phyloP scores from a whole-genome alignment of 2,797 vertebrate genomes.

The Cossypha polioptera region DNA sequence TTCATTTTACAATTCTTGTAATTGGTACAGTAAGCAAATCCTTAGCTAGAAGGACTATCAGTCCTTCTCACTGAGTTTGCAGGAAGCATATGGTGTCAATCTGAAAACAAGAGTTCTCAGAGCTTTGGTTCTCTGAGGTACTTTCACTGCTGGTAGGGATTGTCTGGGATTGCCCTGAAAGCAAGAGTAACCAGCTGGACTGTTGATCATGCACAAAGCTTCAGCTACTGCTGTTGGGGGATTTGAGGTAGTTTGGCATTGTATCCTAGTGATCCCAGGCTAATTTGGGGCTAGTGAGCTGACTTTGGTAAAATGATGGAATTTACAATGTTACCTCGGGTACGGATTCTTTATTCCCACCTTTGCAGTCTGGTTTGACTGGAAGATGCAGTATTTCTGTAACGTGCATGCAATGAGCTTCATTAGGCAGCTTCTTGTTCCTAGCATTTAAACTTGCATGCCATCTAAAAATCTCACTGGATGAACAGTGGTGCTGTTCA shows the following conservation, averaged over 20 bases:
- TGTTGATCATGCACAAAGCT: background rate
- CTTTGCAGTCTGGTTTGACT: background rate
- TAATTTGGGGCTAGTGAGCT: background rate
- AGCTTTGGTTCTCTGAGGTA: background rate
- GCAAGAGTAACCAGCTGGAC: background rate
- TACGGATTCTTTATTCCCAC: background rate
- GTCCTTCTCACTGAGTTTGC: background rate
- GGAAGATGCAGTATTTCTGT: background rate
- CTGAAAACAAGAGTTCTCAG: background rate
- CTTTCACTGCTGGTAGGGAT: background rate
- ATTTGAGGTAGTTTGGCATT: background rate
- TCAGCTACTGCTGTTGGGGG: background rate
- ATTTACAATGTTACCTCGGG: background rate
- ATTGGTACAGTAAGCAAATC: background rate
- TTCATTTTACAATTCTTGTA: background rate
- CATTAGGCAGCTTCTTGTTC: background rate
- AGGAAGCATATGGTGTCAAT: background rate
- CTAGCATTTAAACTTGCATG: background rate
- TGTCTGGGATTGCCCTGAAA: background rate
- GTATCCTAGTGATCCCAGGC: background rate
- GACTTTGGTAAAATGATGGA: background rate
- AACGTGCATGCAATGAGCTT: rapidly evolving
- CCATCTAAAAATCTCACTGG: background rate
- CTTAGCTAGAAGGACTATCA: too few relatives aligned
- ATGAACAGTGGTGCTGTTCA: background rate